Evolutionary conservation across 2,888 invertebrate species (phyloP).

Genomic region (Coleophora flavipennella): DNA sequence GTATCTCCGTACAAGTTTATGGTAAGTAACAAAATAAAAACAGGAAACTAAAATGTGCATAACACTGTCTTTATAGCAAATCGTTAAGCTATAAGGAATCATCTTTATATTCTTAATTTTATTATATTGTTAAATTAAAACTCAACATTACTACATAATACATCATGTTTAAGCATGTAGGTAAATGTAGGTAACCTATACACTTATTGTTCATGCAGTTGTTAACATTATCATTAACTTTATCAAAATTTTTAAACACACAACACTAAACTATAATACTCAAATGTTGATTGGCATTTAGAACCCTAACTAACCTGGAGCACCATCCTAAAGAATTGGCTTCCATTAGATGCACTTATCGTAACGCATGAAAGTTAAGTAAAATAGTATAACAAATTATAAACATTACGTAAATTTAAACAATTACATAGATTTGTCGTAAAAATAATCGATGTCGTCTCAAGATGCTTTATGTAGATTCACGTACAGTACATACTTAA

Average conservation of each 20-base stretch:
- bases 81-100: conserved; percentile 19
- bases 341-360: conserved; percentile 51
- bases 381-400: too few species aligned
- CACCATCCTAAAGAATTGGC: conserved; percentile 48
- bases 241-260: conserved; percentile 2
- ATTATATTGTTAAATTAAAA: not conserved
- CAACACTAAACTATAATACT: not conserved
- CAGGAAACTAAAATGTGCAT: conserved; percentile 2
- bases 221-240: too few species aligned
- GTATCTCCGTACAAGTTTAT: too few species aligned
- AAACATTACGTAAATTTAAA: too few species aligned
- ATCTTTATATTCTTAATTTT: not conserved
- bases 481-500: conserved; percentile 2
- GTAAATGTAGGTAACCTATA: too few species aligned
- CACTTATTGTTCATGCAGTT: too few species aligned
- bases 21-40: not conserved
- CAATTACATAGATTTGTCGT: conserved; percentile 42
- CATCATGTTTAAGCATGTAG: too few species aligned
- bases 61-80: conserved; percentile 23
- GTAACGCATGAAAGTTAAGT: conserved; percentile 37
- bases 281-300: conserved; percentile 6
- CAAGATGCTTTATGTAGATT: conserved; percentile 32
- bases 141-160: too few species aligned
- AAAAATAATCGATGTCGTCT: conserved; percentile 36
- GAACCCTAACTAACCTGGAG: conserved; percentile 4